A percentile compares a stretch with the other conserved stretches of the same genome.
These are phyloP conservation scores for Ochropacha duplaris DNA, from an alignment of 2,888 invertebrate species.

Conservation along the genomic window DNA sequence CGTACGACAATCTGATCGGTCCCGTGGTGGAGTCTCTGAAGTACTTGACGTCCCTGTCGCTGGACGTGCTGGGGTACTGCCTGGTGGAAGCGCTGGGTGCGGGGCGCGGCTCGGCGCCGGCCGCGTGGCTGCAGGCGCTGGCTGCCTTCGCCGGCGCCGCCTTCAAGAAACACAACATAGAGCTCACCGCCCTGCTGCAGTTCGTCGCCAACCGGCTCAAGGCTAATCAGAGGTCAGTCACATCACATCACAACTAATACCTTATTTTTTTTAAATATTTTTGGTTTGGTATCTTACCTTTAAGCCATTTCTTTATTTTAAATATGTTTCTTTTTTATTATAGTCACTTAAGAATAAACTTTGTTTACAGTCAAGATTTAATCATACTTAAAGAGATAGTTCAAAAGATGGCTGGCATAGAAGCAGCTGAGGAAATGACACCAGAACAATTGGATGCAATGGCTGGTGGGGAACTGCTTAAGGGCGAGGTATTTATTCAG, in stretches of 20 bases:
- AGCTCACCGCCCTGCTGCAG: constrained; percentile 96
- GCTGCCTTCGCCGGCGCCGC: constrained; percentile 98
- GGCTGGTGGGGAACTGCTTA: constrained; percentile 97
- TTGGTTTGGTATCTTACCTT: too few relatives aligned
- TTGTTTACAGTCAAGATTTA: constrained; percentile 88
- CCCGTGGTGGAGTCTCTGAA: constrained; percentile 99
- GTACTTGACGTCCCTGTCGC: constrained; percentile 96
- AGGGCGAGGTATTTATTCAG: constrained; percentile 89
- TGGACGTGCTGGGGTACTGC: constrained; percentile 98
- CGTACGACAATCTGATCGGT: constrained; percentile 96
- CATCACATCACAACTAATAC: too few relatives aligned
- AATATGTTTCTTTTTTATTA: too few relatives aligned
- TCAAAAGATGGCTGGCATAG: constrained; percentile 99
- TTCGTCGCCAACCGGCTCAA: constrained; percentile 99
- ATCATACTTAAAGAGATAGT: constrained; percentile 98
- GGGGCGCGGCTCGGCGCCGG: constrained; percentile 77
- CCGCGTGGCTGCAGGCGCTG: constrained; percentile 96
- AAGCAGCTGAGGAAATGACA: constrained; percentile 98
- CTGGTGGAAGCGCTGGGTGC: constrained; percentile 92
- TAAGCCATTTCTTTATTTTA: too few relatives aligned
- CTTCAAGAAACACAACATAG: constrained; percentile 98
- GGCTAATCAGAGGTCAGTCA: constrained; percentile 94
- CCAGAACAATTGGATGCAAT: constrained; percentile 97
- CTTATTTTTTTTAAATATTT: too few relatives aligned
- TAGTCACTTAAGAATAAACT: too few relatives aligned